Conservation (phyloP, 2,797 vertebrate genomes). For the Macroramphosus scolopax region DNA sequence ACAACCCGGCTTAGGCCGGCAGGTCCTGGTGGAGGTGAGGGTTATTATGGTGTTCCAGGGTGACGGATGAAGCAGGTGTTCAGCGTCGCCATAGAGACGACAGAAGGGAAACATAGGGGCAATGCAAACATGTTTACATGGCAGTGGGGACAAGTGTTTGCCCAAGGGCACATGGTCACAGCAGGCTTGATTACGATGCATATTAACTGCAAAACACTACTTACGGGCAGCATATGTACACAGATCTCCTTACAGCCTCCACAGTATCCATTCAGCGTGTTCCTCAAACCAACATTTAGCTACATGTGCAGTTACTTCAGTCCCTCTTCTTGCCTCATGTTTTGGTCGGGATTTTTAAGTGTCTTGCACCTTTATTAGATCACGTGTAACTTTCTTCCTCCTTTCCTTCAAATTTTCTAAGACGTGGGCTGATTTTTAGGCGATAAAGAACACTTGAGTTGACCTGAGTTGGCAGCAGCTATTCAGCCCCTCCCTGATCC, state of each 20-base stretch:
- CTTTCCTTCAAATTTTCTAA: constrained; percentile 19
- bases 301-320: too few relatives aligned
- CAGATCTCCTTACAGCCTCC: constrained; percentile 21
- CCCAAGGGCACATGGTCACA: constrained; percentile 44
- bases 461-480: constrained; percentile 40
- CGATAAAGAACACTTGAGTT: constrained; percentile 32
- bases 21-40: constrained; percentile 8
- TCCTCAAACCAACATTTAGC: constrained; percentile 26
- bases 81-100: constrained; percentile 62
- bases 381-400: constrained; percentile 17
- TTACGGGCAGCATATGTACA: constrained; percentile 5
- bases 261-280: not conserved
- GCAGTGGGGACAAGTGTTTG: constrained; percentile 46
- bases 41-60: constrained; percentile 15
- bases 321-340: too few relatives aligned
- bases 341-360: too few relatives aligned
- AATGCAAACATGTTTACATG: constrained; percentile 75
- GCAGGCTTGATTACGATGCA: constrained; percentile 47
- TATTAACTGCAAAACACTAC: constrained; percentile 24
- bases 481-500: constrained; percentile 54
- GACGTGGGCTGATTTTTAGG: constrained; percentile 30
- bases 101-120: constrained; percentile 45
- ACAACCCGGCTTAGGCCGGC: constrained; percentile 6
- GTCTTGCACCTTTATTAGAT: too few relatives aligned
- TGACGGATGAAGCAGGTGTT: constrained; percentile 47